Conservation (phyloP, 1,140 invertebrate species). For the Lethrus apterus region DNA sequence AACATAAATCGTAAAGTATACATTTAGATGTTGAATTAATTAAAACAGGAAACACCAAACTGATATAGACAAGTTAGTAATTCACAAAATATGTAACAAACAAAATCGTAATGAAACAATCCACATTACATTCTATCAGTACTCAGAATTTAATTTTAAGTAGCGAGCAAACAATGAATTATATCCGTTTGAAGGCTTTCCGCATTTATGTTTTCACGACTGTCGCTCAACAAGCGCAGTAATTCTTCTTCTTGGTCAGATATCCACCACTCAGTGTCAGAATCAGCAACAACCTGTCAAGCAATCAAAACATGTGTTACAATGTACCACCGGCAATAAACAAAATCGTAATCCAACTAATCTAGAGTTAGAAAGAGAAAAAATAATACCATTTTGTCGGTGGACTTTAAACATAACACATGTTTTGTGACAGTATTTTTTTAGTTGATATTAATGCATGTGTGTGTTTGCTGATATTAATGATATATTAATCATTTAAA, state of each 20-base stretch:
- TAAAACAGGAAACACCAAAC: no score
- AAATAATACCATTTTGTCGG: constrained; percentile 11
- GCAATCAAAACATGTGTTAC: constrained; percentile 40
- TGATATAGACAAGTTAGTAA: no score
- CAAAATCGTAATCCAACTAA: constrained; percentile 3
- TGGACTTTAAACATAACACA: constrained; percentile 38
- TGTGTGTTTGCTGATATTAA: background rate
- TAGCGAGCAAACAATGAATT: constrained; percentile 33
- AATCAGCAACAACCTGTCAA: constrained; percentile 48
- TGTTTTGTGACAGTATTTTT: constrained; percentile 29
- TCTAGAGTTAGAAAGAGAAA: constrained; percentile 1
- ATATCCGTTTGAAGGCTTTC: constrained; percentile 41
- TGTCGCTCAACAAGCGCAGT: constrained; percentile 53
- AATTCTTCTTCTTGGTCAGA: constrained; percentile 78
- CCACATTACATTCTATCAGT: no score
- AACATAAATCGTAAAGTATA: no score
- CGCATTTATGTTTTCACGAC: constrained; percentile 38
- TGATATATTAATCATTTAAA: constrained; percentile 29
- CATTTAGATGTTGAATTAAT: no score
- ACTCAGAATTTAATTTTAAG: constrained; percentile 19
- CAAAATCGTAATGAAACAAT: no score
- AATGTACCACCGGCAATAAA: constrained; percentile 23
- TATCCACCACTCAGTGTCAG: constrained; percentile 67
- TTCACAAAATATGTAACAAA: no score
- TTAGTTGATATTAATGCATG: constrained; percentile 5